Conservation (phyloP, 2,113 vertebrate genomes). For the Tonatia bakeri region DNA sequence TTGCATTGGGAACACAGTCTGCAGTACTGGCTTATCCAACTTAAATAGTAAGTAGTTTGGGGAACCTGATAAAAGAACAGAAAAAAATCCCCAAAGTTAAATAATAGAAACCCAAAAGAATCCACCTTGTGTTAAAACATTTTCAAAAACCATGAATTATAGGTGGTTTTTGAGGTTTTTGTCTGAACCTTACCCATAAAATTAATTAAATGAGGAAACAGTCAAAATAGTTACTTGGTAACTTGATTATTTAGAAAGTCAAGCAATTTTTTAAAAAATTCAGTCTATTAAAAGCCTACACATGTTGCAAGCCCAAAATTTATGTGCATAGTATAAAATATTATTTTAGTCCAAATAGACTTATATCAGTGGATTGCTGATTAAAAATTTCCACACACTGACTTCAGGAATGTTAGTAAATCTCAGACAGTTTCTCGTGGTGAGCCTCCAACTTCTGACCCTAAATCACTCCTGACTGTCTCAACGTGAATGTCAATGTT, state of each 20-base stretch:
- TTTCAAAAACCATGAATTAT: not conserved
- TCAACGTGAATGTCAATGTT: not conserved
- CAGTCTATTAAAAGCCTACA: not conserved
- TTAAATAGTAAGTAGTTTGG: not conserved
- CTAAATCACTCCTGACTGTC: not conserved
- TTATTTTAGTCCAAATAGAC: not conserved
- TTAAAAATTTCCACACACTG: constrained; percentile 22
- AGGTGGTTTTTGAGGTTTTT: not conserved
- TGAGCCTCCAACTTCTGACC: not conserved
- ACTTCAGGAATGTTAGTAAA: constrained; percentile 27
- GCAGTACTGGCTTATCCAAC: not conserved
- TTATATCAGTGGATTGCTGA: not conserved
- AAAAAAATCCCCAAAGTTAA: not conserved
- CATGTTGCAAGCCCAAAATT: not conserved
- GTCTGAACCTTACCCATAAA: not conserved
- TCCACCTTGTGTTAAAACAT: not conserved
- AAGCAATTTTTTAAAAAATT: not conserved
- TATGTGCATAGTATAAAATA: not conserved
- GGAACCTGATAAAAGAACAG: constrained; percentile 46
- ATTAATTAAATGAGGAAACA: not conserved
- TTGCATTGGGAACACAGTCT: not conserved
- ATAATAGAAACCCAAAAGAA: not conserved
- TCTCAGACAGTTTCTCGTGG: not conserved
- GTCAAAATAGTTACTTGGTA: not conserved
- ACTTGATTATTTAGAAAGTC: not conserved